Base-by-base conservation (phyloP, 2,797 vertebrate genomes). In the Sebastes nivosus region DNA sequence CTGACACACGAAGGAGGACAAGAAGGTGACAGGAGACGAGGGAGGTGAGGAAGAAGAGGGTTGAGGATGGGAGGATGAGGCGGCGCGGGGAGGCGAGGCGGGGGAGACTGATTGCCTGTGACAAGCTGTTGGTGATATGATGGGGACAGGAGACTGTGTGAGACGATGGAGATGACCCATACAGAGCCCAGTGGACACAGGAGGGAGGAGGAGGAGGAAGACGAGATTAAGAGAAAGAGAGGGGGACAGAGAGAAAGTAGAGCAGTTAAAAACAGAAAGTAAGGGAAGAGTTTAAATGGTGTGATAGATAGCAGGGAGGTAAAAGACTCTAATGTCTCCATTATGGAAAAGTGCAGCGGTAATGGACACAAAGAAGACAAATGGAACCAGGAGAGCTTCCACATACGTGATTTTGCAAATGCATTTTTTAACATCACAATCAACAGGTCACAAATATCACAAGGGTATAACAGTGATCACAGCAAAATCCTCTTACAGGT, bases 41-140 rank as follows among this genome's bases (percentile, higher is more conserved):
- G 81, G 87, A 86, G 84, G 81, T 88, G 89, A 87, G 87, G 84
- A 85, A 68, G 90, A 88, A 25, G 73, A 82, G 84, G 79, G 65
- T 7, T 3, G 60, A 76, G 64, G 87, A 81, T 67, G 80, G 50
- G 68, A 78, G 52, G 77, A 80, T 52, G 77, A 72, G 82, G 85
- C 67, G 22, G 59, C 20, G 84, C 70, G 18, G 88, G 11, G 86
- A 83, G 59, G 89, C 30, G 67, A 80, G 80, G 82, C 70, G 12
- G 34, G 34, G 57, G 67, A 89, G 80, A 79, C 87, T 93, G 92
- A 95, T 95, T 89, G 92, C 63, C 82, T 93, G 88, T 92, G 94
- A 95, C 95, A 95, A 92, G 94, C 89, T 93, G 94, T 93, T 91
- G 88, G 89, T 93, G 94, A 95, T 93, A 93, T 91, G 92, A 94